Conservation (phyloP, 2,113 vertebrate genomes). For the Tenebrosternarchus preto region DNA sequence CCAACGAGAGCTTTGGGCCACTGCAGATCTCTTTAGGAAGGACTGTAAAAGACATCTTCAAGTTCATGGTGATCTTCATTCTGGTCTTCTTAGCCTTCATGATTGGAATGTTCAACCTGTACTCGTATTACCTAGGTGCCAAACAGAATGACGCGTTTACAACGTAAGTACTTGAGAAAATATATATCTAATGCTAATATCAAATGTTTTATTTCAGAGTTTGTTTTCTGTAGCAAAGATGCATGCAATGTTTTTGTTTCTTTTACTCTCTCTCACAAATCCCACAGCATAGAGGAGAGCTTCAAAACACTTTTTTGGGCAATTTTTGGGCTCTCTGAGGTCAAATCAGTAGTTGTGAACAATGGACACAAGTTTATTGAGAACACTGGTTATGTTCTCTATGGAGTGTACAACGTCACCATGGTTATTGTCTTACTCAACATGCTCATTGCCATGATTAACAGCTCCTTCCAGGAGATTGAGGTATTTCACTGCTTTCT, state of each 20-base stretch:
- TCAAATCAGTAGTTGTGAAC: conserved; percentile 95
- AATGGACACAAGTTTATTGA: conserved; percentile 98
- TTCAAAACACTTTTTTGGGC: conserved; percentile 99
- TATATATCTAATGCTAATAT: background rate
- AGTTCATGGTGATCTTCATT: conserved; percentile 99
- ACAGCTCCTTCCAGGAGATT: conserved; percentile 98
- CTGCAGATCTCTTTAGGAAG: conserved; percentile 96
- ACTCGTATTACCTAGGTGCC: conserved; percentile 93
- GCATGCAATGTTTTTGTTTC: background rate
- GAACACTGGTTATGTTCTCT: conserved; percentile 96
- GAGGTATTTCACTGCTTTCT: conserved; percentile 77
- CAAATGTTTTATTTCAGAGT: background rate
- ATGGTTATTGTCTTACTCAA: conserved; percentile 98
- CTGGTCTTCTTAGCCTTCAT: conserved; percentile 98
- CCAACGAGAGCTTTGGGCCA: conserved; percentile 96
- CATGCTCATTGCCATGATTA: conserved; percentile 99
- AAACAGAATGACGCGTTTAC: conserved; percentile 98
- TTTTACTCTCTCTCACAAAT: background rate
- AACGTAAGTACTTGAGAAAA: conserved; percentile 80
- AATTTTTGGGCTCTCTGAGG: conserved; percentile 98
- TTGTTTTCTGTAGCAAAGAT: background rate
- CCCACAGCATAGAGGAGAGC: conserved; percentile 91
- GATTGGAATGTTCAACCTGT: conserved; percentile 99
- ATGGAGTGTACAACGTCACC: conserved; percentile 97
- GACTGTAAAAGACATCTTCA: conserved; percentile 98